These are phyloP conservation scores for Danio kyathit DNA, from an alignment of 2,797 vertebrate species.

Conservation along the genomic window DNA sequence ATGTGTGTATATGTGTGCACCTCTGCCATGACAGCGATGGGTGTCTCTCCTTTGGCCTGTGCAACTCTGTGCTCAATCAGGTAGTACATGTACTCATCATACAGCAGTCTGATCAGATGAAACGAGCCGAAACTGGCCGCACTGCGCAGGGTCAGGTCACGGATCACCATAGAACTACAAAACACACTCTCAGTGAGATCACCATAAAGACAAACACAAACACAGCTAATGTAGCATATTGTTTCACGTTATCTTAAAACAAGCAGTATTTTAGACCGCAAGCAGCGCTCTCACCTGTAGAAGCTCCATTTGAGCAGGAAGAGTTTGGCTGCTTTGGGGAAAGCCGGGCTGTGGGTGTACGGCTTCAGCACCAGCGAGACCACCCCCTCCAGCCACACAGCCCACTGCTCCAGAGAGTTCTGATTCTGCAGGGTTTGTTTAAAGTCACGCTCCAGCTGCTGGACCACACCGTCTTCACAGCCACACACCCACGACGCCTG, in stretches of 20 bases:
- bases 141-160: slow-evolving; percentile 92
- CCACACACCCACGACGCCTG: slow-evolving; percentile 94
- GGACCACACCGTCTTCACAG: slow-evolving; percentile 88
- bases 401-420: slow-evolving; percentile 95
- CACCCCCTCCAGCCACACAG: slow-evolving; percentile 87
- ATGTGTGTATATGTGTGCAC: slow-evolving; percentile 68
- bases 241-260: too few relatives aligned
- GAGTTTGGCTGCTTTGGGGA: slow-evolving; percentile 90
- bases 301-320: slow-evolving; percentile 97
- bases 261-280: too few relatives aligned
- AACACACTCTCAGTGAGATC: slow-evolving; percentile 1
- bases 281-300: slow-evolving; percentile 82
- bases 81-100: slow-evolving; percentile 96
- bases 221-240: not conserved
- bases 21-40: slow-evolving; percentile 94
- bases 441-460: slow-evolving; percentile 92
- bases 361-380: slow-evolving; percentile 90
- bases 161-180: slow-evolving; percentile 91
- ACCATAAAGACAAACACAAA: not conserved
- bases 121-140: slow-evolving; percentile 94
- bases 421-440: slow-evolving; percentile 93
- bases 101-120: slow-evolving; percentile 91
- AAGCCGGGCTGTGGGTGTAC: slow-evolving; percentile 83
- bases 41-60: slow-evolving; percentile 89
- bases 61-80: slow-evolving; percentile 93